Evolutionary conservation across 2,797 vertebrate species (phyloP).

Genomic region (Danionella dracula): DNA sequence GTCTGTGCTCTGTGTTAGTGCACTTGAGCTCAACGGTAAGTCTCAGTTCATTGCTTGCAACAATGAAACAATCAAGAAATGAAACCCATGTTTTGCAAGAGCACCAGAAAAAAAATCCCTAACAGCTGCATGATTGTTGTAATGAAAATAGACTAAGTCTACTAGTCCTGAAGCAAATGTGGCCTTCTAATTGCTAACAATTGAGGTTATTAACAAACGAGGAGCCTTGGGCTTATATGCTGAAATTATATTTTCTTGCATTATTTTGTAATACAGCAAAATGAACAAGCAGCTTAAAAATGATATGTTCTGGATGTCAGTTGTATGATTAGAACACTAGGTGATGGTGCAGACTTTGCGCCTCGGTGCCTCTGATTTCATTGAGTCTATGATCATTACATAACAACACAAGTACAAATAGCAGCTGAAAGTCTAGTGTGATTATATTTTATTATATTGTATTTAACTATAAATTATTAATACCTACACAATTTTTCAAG

Average conservation of each 20-base stretch:
- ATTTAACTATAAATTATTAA: too few relatives aligned
- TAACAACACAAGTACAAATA: not conserved
- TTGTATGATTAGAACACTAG: slow-evolving; percentile 7
- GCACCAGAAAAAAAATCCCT: not conserved
- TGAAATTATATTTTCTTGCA: not conserved
- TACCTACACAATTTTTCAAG: too few relatives aligned
- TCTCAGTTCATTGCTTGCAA: not conserved
- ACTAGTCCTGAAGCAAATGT: not conserved
- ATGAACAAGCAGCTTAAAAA: slow-evolving; percentile 9
- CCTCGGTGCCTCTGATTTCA: not conserved
- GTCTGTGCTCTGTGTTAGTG: not conserved
- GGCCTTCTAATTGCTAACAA: slow-evolving; percentile 10
- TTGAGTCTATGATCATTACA: not conserved
- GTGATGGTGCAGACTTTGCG: not conserved
- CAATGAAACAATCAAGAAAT: not conserved
- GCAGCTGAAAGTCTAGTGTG: too few relatives aligned
- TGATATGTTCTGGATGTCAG: slow-evolving; percentile 1
- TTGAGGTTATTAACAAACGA: slow-evolving; percentile 28
- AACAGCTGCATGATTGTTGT: slow-evolving; percentile 14
- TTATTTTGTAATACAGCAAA: slow-evolving; percentile 5
- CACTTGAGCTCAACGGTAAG: not conserved
- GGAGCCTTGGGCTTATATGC: slow-evolving; percentile 10
- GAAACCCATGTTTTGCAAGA: slow-evolving; percentile 9
- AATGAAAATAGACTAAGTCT: slow-evolving; percentile 5
- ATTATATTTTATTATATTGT: too few relatives aligned